Evolutionary conservation across 2,797 vertebrate species (phyloP), one percentile per base, ranked within the genome.

Genomic region (Gymnothorax reevesii): DNA sequence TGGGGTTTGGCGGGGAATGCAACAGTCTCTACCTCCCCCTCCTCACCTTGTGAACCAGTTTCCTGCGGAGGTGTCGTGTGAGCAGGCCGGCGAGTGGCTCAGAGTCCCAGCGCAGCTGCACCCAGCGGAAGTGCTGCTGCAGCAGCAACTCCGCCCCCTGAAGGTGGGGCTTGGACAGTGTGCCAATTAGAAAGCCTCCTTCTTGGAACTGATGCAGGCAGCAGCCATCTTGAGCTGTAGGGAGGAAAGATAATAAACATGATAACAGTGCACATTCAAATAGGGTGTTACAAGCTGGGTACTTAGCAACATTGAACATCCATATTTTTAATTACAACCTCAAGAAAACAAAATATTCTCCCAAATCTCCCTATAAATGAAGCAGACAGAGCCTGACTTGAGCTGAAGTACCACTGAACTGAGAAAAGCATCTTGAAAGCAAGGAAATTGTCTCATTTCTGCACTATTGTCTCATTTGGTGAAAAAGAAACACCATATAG

Each of bases 111-210:
- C 97, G 94, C 57, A 99, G 96, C 3, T 97, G 97, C 60, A 98
- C 97, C 98, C 98, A 99, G 88, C 97, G 97, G 94, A 99, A 99
- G 89, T 99, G 97, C 90, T 98, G 98, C 93, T 99, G 98, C 77
- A 98, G 96, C 89, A 97, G 93, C 88, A 99, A 92, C 92, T 99
- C 98, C 0, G 97, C 92, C 80, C 98, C 97, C 89, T 97, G 98
- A 8, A 99, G 97, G 73, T 96, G 95, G 85, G 97, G 95, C 93
- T 97, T 98, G 0, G 97, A 95, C 0, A 99, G 89, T 0, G 98
- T 97, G 27, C 96, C 97, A 89, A 99, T 94, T 90, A 99, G 91
- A 93, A 98, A 99, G 94, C 96, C 96, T 86, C 96, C 95, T 87
- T 98, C 94, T 2, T 95, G 94, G 86, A 99, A 97, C 91, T 96